These are phyloP conservation scores for Clistopyga incitator DNA, from an alignment of 2,888 invertebrate species.

Conservation along the genomic window DNA sequence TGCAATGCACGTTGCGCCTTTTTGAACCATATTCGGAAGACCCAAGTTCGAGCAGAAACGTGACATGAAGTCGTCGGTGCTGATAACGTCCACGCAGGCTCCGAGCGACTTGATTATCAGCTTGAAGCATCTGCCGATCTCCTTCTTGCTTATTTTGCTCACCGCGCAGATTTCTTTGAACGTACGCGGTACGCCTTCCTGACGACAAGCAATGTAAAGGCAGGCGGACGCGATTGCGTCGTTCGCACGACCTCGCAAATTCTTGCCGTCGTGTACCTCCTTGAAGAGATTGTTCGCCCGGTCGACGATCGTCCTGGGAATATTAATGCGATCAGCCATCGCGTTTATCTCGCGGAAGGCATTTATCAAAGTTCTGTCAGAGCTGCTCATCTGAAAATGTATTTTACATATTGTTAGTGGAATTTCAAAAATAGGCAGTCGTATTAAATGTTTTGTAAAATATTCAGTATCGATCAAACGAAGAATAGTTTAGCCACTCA, in stretches of 20 bases:
- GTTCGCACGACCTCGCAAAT: slow-evolving; percentile 97
- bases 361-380: slow-evolving; percentile 97
- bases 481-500: slow-evolving; percentile 77
- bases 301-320: slow-evolving; percentile 98
- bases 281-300: slow-evolving; percentile 98
- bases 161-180: slow-evolving; percentile 99
- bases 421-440: too few species aligned
- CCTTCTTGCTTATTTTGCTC: slow-evolving; percentile 99
- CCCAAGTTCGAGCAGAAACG: slow-evolving; percentile 98
- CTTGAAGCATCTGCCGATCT: slow-evolving; percentile 99
- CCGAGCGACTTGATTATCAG: slow-evolving; percentile 97
- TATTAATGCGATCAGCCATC: slow-evolving; percentile 99
- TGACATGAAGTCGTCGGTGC: slow-evolving; percentile 99
- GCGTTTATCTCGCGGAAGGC: slow-evolving; percentile 98
- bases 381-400: slow-evolving; percentile 93
- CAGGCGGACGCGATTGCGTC: slow-evolving; percentile 99
- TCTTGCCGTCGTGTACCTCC: slow-evolving; percentile 98
- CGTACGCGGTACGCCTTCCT: slow-evolving; percentile 99
- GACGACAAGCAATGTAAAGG: slow-evolving; percentile 98
- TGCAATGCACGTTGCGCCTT: slow-evolving; percentile 98
- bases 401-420: slow-evolving; percentile 7
- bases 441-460: too few species aligned
- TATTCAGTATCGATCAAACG: too few species aligned
- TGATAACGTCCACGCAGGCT: slow-evolving; percentile 98
- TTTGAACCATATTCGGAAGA: slow-evolving; percentile 94